These are phyloP conservation scores for Thymallus thymallus DNA, from an alignment of 2,113 vertebrate genomes.

Conservation along the genomic window DNA sequence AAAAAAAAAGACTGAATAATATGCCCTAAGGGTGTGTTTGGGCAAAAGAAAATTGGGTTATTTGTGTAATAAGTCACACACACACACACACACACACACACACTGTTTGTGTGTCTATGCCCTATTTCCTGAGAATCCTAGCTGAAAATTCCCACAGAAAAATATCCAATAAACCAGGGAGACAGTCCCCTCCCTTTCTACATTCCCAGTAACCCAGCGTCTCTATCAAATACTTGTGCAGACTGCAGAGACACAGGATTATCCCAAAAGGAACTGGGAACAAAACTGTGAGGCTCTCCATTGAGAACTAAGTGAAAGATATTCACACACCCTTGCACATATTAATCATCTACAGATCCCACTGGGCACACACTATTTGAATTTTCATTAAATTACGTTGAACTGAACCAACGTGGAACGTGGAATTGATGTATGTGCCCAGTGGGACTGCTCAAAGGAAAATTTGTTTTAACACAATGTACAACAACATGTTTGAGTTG, in stretches of 20 bases:
- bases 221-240: background rate
- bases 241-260: background rate
- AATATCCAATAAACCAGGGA: background rate
- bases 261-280: background rate
- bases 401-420: too few species aligned
- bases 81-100: background rate
- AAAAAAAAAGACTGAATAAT: background rate
- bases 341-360: background rate
- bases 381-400: too few species aligned
- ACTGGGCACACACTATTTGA: too few species aligned
- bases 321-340: background rate
- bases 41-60: background rate
- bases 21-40: constrained; percentile 1
- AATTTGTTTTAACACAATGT: too few species aligned
- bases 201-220: background rate
- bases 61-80: too few species aligned
- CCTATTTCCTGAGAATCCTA: constrained; percentile 10
- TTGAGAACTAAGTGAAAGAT: background rate
- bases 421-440: too few species aligned
- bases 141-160: background rate
- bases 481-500: too few species aligned
- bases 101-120: background rate
- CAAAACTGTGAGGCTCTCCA: background rate
- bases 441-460: too few species aligned
- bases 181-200: background rate